Conservation (phyloP, 2,797 vertebrate genomes). For the Sebastes umbrosus region DNA sequence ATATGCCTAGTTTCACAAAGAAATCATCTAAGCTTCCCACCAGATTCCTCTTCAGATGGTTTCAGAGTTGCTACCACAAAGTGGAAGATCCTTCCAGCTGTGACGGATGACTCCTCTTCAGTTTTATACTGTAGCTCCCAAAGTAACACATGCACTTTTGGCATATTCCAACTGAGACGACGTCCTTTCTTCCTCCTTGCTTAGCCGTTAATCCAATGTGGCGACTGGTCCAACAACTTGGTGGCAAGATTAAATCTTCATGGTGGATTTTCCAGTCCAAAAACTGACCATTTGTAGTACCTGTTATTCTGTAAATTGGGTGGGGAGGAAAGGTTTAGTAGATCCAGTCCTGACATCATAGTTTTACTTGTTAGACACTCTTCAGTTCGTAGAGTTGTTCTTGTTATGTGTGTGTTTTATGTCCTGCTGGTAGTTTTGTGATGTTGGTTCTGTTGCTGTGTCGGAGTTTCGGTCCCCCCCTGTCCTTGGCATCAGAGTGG, state of each 20-base stretch:
- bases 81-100: not conserved
- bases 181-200: not conserved
- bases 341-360: slow-evolving; percentile 56
- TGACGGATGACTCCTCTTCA: not conserved
- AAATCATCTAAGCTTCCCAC: not conserved
- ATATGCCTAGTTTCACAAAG: not conserved
- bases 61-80: not conserved
- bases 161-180: not conserved
- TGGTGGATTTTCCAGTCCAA: not conserved
- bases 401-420: not conserved
- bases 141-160: slow-evolving; percentile 5
- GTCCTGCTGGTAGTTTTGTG: slow-evolving; percentile 68
- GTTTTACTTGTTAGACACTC: slow-evolving; percentile 17
- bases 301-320: not conserved
- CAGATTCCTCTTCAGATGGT: not conserved
- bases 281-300: slow-evolving; percentile 23
- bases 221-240: slow-evolving; percentile 6
- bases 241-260: not conserved
- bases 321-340: not conserved
- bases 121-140: not conserved
- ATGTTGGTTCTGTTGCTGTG: slow-evolving; percentile 18
- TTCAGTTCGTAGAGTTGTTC: slow-evolving; percentile 1
- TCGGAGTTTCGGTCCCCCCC: slow-evolving; percentile 25
- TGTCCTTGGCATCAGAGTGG: slow-evolving; percentile 68
- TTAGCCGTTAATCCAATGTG: slow-evolving; percentile 12